Evolutionary conservation across 1,140 invertebrate species (phyloP), one percentile per base, ranked within the genome.

Genomic region (Pseudomyrmex concolor): DNA sequence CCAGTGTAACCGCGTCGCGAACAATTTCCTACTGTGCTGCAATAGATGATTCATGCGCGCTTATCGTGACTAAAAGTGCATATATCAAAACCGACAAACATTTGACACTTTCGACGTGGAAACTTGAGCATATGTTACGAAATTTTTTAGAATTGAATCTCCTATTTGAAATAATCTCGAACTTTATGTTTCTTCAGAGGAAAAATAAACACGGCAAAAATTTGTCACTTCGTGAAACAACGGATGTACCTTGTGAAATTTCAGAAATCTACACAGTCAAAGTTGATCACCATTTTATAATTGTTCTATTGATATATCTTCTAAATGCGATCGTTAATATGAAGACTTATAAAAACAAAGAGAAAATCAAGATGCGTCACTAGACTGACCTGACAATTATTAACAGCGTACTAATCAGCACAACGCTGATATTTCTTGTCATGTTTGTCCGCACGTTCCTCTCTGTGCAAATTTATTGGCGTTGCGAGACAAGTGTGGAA

Each of bases 341-440:
- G 19, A 0, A 34, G 10, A 60, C 10, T 60, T 60, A 4, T n/a
- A 17, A 60, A 19, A 60, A 13, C 3, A 2, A 19, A 34, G 5
- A 34, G 5, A 5, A 34, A 34, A 34, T 0, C 0, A 60, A 59
- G 9, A 59, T 59, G 9, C 9, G 57, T 9, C n/a, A 17, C 2
- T 17, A 15, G 13, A 78, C 76, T 80, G 22, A 80, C 76, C 76
- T 80, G 54, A n/a, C 5, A 34, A 34, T 34, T 34, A 34, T 34
- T 19, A 60, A 70, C 22, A 80, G 7, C 15, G 43, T 22, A 48
- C 22, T 13, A 5, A 71, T 19, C 2, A 80, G 19, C 10, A 70
- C 2, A 13, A 71, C 0, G 15, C 19, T 48, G 51, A 48, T 8
- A 70, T 50, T 25, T 60, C 7, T 50, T 1, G 8, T 4, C 76